Conservation (phyloP, 2,797 vertebrate species). For the Hylomyscus alleni region DNA sequence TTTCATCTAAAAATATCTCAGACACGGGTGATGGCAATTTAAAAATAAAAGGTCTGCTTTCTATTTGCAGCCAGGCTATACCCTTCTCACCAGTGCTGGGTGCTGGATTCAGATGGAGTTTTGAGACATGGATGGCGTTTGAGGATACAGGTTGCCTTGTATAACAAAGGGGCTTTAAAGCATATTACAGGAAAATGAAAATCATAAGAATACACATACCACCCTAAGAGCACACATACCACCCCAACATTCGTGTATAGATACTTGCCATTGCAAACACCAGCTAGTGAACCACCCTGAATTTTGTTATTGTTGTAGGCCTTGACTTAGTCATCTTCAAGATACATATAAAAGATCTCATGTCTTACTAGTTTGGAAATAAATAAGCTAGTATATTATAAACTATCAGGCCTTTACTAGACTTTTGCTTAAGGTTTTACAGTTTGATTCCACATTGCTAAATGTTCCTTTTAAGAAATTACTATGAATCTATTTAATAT, state of each 20-base stretch:
- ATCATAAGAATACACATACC: neutral
- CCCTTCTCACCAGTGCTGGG: fast-evolving
- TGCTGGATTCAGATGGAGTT: neutral
- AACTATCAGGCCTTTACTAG: neutral
- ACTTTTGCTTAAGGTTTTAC: conserved; percentile 8
- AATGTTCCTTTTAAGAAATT: neutral
- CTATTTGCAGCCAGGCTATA: neutral
- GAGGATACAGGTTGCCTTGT: neutral
- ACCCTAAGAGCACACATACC: neutral
- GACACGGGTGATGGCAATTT: conserved; percentile 3
- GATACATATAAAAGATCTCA: neutral
- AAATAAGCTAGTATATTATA: neutral
- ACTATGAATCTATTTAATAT: neutral
- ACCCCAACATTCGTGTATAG: neutral
- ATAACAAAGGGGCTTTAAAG: neutral
- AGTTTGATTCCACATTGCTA: neutral
- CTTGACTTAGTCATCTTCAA: neutral
- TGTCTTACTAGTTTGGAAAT: neutral
- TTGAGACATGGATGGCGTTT: neutral
- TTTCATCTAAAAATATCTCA: conserved; percentile 70
- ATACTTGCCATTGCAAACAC: neutral
- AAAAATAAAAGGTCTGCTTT: conserved; percentile 43
- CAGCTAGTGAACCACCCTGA: neutral
- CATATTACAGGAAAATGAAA: neutral
- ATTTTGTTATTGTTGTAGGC: neutral